A percentile compares a stretch with the other conserved stretches of the same genome.
phyloP scores from a whole-genome alignment of 1,140 invertebrate genomes.

The Helicoverpa zea region DNA sequence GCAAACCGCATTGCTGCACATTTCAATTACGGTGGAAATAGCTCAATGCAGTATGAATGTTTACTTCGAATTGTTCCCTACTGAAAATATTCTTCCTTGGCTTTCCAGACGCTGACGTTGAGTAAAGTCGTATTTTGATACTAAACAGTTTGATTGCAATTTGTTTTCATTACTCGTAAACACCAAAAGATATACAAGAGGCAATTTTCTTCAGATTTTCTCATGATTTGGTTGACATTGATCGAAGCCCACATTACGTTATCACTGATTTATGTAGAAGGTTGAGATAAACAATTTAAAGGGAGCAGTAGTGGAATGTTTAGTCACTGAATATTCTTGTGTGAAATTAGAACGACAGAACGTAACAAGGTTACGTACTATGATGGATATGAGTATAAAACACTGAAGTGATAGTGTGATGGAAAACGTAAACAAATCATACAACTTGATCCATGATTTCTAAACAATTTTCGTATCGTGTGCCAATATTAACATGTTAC shows the following conservation, averaged over 20 bases:
- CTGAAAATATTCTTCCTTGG: slow-evolving; percentile 17
- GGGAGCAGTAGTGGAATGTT: neutral
- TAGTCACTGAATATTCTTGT: neutral
- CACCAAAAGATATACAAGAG: neutral
- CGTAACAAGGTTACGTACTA: slow-evolving; percentile 7
- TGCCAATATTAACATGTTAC: slow-evolving; percentile 37
- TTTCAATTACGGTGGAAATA: slow-evolving; percentile 43
- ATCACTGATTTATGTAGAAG: slow-evolving; percentile 16
- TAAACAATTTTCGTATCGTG: slow-evolving; percentile 34
- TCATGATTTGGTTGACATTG: slow-evolving; percentile 4
- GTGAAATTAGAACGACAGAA: slow-evolving; percentile 25
- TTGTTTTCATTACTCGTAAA: slow-evolving; percentile 8
- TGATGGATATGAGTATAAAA: slow-evolving; percentile 28
- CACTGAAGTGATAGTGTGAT: slow-evolving; percentile 16
- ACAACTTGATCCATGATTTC: slow-evolving; percentile 18
- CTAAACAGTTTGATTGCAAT: slow-evolving; percentile 7
- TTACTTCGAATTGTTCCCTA: slow-evolving; percentile 17
- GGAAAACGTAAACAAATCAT: slow-evolving; percentile 25
- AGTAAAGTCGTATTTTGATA: slow-evolving; percentile 1
- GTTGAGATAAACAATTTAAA: neutral
- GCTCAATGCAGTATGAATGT: neutral
- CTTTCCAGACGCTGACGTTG: neutral
- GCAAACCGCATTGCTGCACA: slow-evolving; percentile 25
- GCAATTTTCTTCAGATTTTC: slow-evolving; percentile 1
- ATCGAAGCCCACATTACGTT: slow-evolving; percentile 2